phyloP scores from a whole-genome alignment of 1,140 invertebrate species.

The Vanessa tameamea region DNA sequence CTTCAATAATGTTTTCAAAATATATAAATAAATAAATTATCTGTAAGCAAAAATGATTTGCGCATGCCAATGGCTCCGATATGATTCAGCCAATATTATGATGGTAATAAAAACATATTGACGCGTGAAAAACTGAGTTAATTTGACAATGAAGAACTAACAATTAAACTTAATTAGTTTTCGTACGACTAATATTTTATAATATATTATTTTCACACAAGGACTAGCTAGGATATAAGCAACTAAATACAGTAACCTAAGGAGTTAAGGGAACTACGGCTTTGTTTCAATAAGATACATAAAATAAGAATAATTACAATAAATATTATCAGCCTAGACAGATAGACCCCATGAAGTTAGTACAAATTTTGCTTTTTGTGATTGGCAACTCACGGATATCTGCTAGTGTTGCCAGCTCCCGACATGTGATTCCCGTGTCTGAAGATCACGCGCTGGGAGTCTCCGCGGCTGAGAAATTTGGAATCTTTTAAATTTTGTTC shows the following conservation, averaged over 20 bases:
- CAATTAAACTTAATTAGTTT: neutral
- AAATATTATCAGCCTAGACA: slow-evolving; percentile 31
- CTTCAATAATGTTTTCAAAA: slow-evolving; percentile 17
- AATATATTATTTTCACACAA: slow-evolving; percentile 9
- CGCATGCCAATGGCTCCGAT: slow-evolving; percentile 45
- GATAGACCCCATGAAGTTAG: slow-evolving; percentile 38
- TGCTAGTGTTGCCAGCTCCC: slow-evolving; percentile 74
- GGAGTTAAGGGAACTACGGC: slow-evolving; percentile 17
- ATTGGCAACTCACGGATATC: slow-evolving; percentile 80
- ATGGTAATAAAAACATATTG: neutral
- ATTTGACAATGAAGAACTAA: neutral
- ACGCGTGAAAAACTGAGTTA: neutral
- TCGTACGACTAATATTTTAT: neutral
- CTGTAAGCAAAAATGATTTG: slow-evolving; percentile 47
- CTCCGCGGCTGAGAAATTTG: slow-evolving; percentile 82
- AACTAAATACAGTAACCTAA: slow-evolving; percentile 20
- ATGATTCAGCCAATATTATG: neutral
- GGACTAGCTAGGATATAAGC: slow-evolving; percentile 25
- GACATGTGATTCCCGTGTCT: slow-evolving; percentile 86
- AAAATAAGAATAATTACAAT: slow-evolving; percentile 31
- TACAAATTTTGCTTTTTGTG: slow-evolving; percentile 32
- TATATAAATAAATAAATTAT: slow-evolving; percentile 8
- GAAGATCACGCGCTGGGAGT: slow-evolving; percentile 87
- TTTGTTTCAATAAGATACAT: slow-evolving; percentile 14
- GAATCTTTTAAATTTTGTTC: slow-evolving; percentile 48